Conservation (phyloP, 2,888 invertebrate genomes). For the Latrodectus elegans region DNA sequence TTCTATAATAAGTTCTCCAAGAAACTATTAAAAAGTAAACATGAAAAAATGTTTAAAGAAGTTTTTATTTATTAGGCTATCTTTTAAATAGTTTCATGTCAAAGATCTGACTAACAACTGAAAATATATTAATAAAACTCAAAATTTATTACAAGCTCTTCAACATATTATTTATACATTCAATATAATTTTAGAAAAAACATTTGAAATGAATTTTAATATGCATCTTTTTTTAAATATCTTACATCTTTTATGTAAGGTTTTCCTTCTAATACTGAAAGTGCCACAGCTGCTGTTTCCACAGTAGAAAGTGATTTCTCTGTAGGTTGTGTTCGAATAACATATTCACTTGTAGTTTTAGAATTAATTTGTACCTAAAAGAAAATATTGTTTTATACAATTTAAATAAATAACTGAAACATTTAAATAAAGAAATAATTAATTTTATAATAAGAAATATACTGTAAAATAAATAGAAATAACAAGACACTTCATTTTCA, state of each 20-base stretch:
- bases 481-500: no score
- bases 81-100: no score
- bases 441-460: no score
- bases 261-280: constrained; percentile 85
- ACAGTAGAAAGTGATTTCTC: constrained; percentile 93
- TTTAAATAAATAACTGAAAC: neutral
- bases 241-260: constrained; percentile 79
- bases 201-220: no score
- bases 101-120: no score
- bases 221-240: no score
- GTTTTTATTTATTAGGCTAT: no score
- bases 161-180: neutral
- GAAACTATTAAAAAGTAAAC: no score
- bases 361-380: constrained; percentile 84
- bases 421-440: no score
- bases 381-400: neutral
- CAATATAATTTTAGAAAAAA: neutral
- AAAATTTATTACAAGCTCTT: neutral
- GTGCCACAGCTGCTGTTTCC: constrained; percentile 87
- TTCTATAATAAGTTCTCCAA: no score
- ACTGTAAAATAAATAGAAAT: no score
- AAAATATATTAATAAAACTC: neutral
- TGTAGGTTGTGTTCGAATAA: constrained; percentile 94
- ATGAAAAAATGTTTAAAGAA: no score
- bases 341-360: constrained; percentile 86